These are phyloP conservation scores for Melanargia galathea DNA, from an alignment of 2,888 invertebrate species.

Conservation along the genomic window DNA sequence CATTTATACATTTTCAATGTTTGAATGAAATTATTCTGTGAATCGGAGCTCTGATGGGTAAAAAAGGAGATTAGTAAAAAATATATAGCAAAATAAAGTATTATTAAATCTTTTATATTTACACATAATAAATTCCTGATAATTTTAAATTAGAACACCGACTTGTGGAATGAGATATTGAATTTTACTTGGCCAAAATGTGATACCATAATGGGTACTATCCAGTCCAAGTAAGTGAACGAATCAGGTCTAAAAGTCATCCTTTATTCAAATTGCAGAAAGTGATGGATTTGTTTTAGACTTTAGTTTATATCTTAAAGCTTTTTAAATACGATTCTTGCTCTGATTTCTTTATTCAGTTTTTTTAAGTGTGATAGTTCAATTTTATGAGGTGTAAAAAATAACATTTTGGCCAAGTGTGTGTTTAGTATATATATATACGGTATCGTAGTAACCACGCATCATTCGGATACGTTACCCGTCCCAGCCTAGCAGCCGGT, in stretches of 20 bases:
- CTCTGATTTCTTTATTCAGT: too few species aligned
- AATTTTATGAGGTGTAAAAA: too few species aligned
- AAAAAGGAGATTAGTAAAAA: conserved; percentile 25
- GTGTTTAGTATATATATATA: conserved; percentile 49
- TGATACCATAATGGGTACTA: not conserved
- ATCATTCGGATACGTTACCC: conserved; percentile 82
- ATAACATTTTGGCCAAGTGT: conserved; percentile 28
- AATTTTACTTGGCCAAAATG: conserved; percentile 21
- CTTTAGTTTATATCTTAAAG: too few species aligned
- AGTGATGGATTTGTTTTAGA: too few species aligned
- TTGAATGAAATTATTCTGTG: not conserved
- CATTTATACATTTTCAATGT: not conserved
- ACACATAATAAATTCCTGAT: conserved; percentile 11
- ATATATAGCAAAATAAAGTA: conserved; percentile 4
- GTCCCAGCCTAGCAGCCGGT: conserved; percentile 88
- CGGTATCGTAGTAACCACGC: conserved; percentile 41
- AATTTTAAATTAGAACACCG: conserved; percentile 19
- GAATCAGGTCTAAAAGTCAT: too few species aligned
- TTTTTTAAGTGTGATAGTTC: too few species aligned
- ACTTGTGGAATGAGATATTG: conserved; percentile 11
- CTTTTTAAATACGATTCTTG: too few species aligned
- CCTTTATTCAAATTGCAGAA: too few species aligned
- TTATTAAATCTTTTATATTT: conserved; percentile 24
- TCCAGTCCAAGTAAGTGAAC: too few species aligned
- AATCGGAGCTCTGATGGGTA: not conserved